Evolutionary conservation across 2,888 invertebrate genomes (phyloP).

Genomic region (Metellina segmentata): DNA sequence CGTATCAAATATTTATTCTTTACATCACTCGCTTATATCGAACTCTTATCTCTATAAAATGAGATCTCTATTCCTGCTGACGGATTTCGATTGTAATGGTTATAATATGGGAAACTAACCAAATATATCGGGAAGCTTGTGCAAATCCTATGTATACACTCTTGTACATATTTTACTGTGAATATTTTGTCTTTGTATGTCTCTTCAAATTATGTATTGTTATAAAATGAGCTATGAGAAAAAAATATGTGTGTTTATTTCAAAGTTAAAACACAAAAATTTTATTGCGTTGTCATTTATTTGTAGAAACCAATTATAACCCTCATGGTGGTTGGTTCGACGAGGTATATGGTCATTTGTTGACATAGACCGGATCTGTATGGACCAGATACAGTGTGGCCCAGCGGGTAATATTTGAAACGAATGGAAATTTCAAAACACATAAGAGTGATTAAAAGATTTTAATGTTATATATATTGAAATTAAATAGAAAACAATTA

Average conservation of each 20-base stretch:
- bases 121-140: background rate
- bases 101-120: background rate
- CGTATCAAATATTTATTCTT: background rate
- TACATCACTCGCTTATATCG: background rate
- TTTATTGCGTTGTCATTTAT: too few species aligned
- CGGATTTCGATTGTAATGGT: background rate
- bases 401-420: too few species aligned
- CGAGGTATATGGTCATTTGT: too few species aligned
- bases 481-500: too few species aligned
- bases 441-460: too few species aligned
- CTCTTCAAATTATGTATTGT: background rate
- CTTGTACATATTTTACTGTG: background rate
- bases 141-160: background rate
- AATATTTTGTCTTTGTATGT: background rate
- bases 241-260: background rate
- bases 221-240: background rate
- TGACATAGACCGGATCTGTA: too few species aligned
- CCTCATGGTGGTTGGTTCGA: too few species aligned
- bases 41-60: background rate
- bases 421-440: too few species aligned
- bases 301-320: too few species aligned
- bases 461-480: too few species aligned
- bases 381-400: too few species aligned
- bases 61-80: background rate
- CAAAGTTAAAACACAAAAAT: too few species aligned